A percentile compares a stretch with the other conserved stretches of the same genome.
These are phyloP conservation scores for Onychomys leucogaster DNA, from an alignment of 2,797 vertebrate species.

Conservation along the genomic window DNA sequence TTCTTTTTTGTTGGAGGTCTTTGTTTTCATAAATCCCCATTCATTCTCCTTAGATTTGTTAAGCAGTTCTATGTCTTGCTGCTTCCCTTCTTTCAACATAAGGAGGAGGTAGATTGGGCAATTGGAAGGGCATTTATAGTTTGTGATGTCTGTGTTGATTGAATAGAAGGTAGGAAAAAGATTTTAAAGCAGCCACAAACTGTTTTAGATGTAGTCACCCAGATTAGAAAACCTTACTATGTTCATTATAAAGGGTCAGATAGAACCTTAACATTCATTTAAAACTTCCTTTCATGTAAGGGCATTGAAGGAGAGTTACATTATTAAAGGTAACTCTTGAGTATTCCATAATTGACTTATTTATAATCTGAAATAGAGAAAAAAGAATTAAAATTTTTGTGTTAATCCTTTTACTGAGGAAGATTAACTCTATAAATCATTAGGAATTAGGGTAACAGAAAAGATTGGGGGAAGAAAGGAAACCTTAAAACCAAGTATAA, in stretches of 20 bases:
- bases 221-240: slow-evolving; percentile 23
- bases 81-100: neutral
- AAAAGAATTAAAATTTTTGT: neutral
- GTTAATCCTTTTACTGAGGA: neutral
- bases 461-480: neutral
- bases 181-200: slow-evolving; percentile 14
- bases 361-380: neutral
- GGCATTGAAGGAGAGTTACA: neutral
- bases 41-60: slow-evolving; percentile 9
- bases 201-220: neutral
- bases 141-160: slow-evolving; percentile 27
- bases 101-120: neutral
- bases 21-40: neutral
- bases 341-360: neutral
- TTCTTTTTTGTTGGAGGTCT: slow-evolving; percentile 31
- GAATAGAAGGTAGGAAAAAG: slow-evolving; percentile 32
- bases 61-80: neutral
- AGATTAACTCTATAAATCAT: neutral
- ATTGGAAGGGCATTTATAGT: neutral
- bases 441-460: neutral
- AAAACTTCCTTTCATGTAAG: neutral
- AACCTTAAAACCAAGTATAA: neutral
- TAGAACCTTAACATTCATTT: slow-evolving; percentile 39
- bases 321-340: neutral
- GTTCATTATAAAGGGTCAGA: slow-evolving; percentile 29